These are phyloP conservation scores for Onychostruthus taczanowskii DNA, from an alignment of 2,113 vertebrate species.

Conservation along the genomic window DNA sequence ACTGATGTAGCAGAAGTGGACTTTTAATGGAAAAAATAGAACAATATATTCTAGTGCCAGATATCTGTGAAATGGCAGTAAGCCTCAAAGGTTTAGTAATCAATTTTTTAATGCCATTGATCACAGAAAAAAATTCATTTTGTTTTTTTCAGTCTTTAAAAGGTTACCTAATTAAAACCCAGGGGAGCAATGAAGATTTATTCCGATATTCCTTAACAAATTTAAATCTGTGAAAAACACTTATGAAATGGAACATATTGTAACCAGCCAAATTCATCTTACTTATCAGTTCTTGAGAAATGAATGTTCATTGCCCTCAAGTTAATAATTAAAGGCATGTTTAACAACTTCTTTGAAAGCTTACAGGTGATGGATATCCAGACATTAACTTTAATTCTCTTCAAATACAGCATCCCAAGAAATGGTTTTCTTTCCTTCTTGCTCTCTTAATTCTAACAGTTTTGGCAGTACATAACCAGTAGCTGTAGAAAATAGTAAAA, in stretches of 20 bases:
- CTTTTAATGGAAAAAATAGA: not conserved
- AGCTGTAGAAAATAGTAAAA: conserved; percentile 40
- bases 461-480: conserved; percentile 41
- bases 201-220: not conserved
- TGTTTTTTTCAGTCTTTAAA: conserved; percentile 75
- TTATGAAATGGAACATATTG: not conserved
- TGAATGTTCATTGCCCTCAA: conserved; percentile 77
- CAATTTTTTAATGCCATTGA: not conserved
- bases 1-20: not conserved
- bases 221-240: not conserved
- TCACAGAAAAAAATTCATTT: not conserved
- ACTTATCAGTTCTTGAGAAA: conserved; percentile 41
- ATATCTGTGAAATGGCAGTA: not conserved
- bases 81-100: not conserved
- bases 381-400: conserved; percentile 52
- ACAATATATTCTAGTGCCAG: not conserved
- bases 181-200: conserved; percentile 78
- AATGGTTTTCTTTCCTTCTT: conserved; percentile 41
- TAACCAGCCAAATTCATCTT: not conserved
- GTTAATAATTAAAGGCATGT: conserved; percentile 71
- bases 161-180: conserved; percentile 54
- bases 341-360: conserved; percentile 33
- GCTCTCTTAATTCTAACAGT: conserved; percentile 66
- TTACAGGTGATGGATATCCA: conserved; percentile 23
- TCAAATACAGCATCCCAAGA: conserved; percentile 42